Base-by-base conservation (phyloP, 2,888 invertebrate genomes). In the Conchocele bisecta region DNA sequence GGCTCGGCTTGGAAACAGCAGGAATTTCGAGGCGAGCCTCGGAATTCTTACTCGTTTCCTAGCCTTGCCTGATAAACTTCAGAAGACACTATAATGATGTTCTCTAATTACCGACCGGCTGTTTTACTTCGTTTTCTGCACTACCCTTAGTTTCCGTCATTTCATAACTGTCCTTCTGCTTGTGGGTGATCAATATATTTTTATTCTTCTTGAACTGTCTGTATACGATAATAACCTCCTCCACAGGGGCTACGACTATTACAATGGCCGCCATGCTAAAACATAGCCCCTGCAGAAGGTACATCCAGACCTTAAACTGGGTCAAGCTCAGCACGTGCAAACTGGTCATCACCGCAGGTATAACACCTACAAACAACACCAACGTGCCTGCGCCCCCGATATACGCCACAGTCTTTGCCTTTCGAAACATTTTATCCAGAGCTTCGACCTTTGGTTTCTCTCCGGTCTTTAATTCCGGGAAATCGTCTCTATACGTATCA, bases 321-420 rank as follows among this genome's bases (percentile, higher is more conserved):
- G 44, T 61, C 26, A 71, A 74, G 28, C 64, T 64, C 15, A 87
- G 65, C 35, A 83, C 85, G 51, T 83, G 74, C 33, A 86, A 58
- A 26, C 76, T 76, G 6, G 79, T 58, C 85, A 87, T 85, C 9
- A 79, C 75, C 35, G 82, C 83, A 11, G 87, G 86, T 26, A 87
- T 75, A 4, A 86, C 44, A n/a, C 81, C 67, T 29, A 83, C 79
- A 58, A 84, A 82, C 7, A 86, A 41, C 0, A 68, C 15, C 5
- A 84, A 50, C 20, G 82, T 82, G 3, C 83, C 22, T 13, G 68
- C 66, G 0, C 85, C 85, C 6, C 84, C 84, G 0, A 86, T 70
- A 48, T 83, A 85, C 2, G 87, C 83, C 3, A 79, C 68, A 37
- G 78, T 53, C 22, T 82, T 85, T 1, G 87, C 86, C 28, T 67